These are phyloP conservation scores for Cavia porcellus DNA, from an alignment of 2,113 vertebrate species.

Conservation along the genomic window DNA sequence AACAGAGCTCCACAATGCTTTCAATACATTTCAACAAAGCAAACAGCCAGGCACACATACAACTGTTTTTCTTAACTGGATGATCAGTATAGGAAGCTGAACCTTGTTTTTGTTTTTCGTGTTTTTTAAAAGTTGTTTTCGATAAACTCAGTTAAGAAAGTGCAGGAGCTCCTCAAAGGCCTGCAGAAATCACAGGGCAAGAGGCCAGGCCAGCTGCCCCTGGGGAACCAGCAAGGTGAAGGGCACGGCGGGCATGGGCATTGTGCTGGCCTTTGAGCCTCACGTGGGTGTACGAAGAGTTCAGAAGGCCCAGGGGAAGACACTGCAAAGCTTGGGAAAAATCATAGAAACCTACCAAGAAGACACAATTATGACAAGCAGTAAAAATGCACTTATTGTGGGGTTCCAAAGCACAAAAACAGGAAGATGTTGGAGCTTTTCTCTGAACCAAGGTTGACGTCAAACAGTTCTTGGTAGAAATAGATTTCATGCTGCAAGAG, in stretches of 20 bases:
- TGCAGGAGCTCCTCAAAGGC: background rate
- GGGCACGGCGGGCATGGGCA: no score
- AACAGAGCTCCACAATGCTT: background rate
- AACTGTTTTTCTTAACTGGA: background rate
- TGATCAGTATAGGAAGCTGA: conserved; percentile 65
- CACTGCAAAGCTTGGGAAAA: conserved; percentile 95
- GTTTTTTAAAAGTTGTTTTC: background rate
- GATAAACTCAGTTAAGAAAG: background rate
- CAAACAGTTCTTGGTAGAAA: background rate
- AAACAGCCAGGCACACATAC: conserved; percentile 38
- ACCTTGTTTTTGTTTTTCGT: background rate
- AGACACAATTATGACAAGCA: background rate
- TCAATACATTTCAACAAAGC: conserved; percentile 48
- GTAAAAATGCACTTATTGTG: background rate
- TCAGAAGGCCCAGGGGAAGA: conserved; percentile 84
- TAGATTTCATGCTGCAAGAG: background rate
- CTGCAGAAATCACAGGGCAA: background rate
- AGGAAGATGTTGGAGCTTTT: background rate
- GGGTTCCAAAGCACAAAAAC: background rate
- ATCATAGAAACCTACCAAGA: conserved; percentile 88
- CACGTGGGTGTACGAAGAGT: background rate
- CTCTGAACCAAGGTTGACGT: background rate
- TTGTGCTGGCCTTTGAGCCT: background rate
- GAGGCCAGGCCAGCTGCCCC: background rate
- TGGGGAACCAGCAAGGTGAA: background rate